These are phyloP conservation scores for Troides aeacus DNA, from an alignment of 2,888 invertebrate genomes.

Conservation along the genomic window DNA sequence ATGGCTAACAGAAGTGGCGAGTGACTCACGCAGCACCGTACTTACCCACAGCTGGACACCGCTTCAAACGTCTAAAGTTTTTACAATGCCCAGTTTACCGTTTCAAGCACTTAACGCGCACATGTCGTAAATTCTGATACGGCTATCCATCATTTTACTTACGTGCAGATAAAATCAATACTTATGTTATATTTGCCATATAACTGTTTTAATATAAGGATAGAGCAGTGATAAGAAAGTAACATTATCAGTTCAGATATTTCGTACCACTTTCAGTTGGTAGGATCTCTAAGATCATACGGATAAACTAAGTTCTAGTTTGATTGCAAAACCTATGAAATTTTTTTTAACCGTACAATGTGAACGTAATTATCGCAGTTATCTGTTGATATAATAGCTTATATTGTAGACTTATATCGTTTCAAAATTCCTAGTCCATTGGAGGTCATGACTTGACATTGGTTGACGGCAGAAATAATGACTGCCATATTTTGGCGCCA, in stretches of 20 bases:
- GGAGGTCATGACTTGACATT: neutral
- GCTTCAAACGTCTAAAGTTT: slow-evolving; percentile 6
- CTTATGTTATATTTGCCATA: neutral
- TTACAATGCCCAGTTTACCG: slow-evolving; percentile 1
- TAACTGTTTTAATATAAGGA: neutral
- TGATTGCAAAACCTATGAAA: too few relatives aligned
- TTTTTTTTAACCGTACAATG: neutral
- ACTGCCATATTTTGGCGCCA: slow-evolving; percentile 19
- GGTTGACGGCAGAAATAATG: slow-evolving; percentile 13
- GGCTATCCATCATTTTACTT: neutral
- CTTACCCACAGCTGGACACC: neutral
- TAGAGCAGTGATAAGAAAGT: neutral
- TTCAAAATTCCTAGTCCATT: neutral
- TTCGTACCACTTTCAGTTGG: too few relatives aligned
- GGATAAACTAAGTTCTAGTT: too few relatives aligned
- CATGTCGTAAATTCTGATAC: slow-evolving; percentile 2
- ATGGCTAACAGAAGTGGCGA: slow-evolving; percentile 10
- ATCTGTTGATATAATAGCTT: neutral
- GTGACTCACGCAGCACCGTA: slow-evolving; percentile 8
- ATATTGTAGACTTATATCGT: neutral
- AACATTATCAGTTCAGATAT: neutral
- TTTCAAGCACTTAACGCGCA: neutral
- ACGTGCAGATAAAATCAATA: neutral
- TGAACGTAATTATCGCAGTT: neutral
- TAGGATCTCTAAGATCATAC: too few relatives aligned